Base-by-base conservation (phyloP, 2,888 invertebrate species). In the Synergus japonicus region DNA sequence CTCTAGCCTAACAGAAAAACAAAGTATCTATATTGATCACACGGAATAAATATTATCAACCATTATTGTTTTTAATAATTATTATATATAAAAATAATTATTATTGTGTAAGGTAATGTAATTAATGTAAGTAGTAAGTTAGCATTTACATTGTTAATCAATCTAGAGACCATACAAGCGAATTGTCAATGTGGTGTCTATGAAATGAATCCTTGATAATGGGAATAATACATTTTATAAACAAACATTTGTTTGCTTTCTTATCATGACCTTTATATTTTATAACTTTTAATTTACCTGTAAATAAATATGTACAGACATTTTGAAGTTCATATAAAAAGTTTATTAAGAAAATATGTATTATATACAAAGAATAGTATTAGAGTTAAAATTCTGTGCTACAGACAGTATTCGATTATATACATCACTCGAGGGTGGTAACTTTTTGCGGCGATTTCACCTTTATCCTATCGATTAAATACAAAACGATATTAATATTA, bases 121-220 rank as follows among this genome's bases (percentile, higher is more conserved):
- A 88, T 86, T 87, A 88, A 87, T 88, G 85, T 87, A 87, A 88
- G 87, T 87, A 88, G 87, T 85, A 87, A 84, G 76, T 85, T 85
- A 87, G 85, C 85, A 86, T 88, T 88, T 86, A 88, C 88, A 88
- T 86, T 88, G 87, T 88, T 88, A 88, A 86, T 77, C 85, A 83
- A 86, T 82, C 78, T 88, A 88, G 87, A 88, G 87, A 88, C 87
- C 87, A 88, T 88, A 86, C 79, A 83, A 85, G 83, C 84, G 86
- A 87, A 85, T 81, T 87, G 85, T 88, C 86, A 86, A 86, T 86
- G 86, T 87, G 86, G 86, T 87, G 87, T 88, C 85, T 87, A 86
- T 82, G 85, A 84, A 86, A 83, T 80, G 83, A 86, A 85, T 86
- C 84, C 86, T 87, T 82, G 83, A 85, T 85, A 85, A 86, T 84